Evolutionary conservation across 1,140 invertebrate species (phyloP), one percentile per base, ranked within the genome.

Genomic region (Philopotamus ludificatus): DNA sequence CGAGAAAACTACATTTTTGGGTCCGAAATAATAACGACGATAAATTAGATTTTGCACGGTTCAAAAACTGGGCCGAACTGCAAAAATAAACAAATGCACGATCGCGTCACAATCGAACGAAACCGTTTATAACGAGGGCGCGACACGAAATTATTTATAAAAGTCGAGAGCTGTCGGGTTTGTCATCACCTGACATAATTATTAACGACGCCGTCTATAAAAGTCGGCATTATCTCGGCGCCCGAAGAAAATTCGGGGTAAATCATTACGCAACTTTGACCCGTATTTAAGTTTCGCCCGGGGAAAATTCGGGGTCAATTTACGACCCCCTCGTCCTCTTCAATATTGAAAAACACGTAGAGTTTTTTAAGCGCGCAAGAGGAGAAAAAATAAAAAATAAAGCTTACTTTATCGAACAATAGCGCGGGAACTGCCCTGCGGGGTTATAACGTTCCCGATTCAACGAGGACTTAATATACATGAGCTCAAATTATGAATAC

Each of bases 21-120:
- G 34, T 10, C 26, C 21, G 47, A 60, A 41, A 60, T 60, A 60
- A 60, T 60, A 60, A 60, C 57, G 47, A 47, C 57, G 45, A 60
- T 60, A 60, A 60, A 60, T 60, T 60, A 60, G 42, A 34, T 60
- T 60, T 60, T 21, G 10, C 41, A 15, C 44, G 28, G 41, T 60
- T 60, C 21, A 16, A 4, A 47, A 60, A 60, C 16, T 60, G 18
- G 12, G 1, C 16, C 26, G 57, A 47, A n/a, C n/a, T n/a, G n/a
- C n/a, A n/a, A n/a, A n/a, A n/a, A n/a, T n/a, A n/a, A n/a, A n/a
- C n/a, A n/a, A n/a, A n/a, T n/a, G n/a, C n/a, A n/a, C n/a, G n/a
- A n/a, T n/a, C n/a, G n/a, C n/a, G n/a, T n/a, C n/a, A n/a, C n/a
- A n/a, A n/a, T n/a, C n/a, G n/a, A n/a, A n/a, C n/a, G n/a, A n/a